Base-by-base conservation (phyloP, 2,888 invertebrate species). In the Drosophila kambysellisi region DNA sequence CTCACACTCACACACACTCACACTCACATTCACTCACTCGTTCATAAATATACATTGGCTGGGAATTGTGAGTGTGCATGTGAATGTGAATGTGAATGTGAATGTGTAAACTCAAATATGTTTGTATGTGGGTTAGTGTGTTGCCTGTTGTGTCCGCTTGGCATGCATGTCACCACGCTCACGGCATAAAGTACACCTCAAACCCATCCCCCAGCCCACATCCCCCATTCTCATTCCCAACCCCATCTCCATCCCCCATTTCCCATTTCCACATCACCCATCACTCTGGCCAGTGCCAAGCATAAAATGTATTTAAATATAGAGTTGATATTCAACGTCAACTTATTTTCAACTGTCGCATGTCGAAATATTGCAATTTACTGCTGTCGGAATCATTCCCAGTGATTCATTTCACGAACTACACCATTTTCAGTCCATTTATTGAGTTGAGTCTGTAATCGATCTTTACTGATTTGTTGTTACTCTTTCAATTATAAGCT, bases 101-200 rank as follows among this genome's bases (percentile, higher is more conserved):
- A 30, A 25, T 57, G 35, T 53, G 41, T 0, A 33, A 48, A 48
- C 33, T 57, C 37, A 17, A 68, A 35, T 70, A 32, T 48, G 25
- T 43, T 48, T 69, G 62, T 48, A 82, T 86, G 70, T 78, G 71
- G 84, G 73, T 76, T 79, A 76, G 70, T 76, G 64, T 79, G 69
- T 43, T 58, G 35, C 5, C 58, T 35, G 43, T 62, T 69, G 51
- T 57, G 67, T 35, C 53, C 33, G 53, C 53, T 67, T 61, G 33
- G 57, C 60, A 54, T 69, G 76, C 76, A 70, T 66, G 72, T 52
- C 70, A 51, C 64, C 63, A 57, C 63, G 53, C 46, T 25, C 62
- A 69, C 37, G 59, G 46, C 69, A 65, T 29, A 30, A 29, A 25
- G 54, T 37, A 39, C 15, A 32, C 48, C 17, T 20, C n/a, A 32